phyloP scores from a whole-genome alignment of 35 echinoderm and acorn worm species.

The Lytechinus variegatus region DNA sequence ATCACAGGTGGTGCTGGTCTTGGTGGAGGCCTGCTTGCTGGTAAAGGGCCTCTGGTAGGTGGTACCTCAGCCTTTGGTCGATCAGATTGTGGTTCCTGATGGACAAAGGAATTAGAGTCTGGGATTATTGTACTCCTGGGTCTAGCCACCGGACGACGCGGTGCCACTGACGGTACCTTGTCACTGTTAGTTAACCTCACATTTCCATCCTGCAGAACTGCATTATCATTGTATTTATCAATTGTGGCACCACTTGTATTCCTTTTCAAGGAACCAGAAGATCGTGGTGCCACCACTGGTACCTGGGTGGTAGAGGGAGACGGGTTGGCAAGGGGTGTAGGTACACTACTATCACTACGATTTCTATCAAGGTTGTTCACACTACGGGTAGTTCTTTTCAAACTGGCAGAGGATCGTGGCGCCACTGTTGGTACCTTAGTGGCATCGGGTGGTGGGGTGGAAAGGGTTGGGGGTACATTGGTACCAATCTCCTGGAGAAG shows the following conservation, averaged over 20 bases:
- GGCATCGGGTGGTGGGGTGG: constrained; percentile 28
- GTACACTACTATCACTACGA: background rate
- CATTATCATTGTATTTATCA: constrained; percentile 41
- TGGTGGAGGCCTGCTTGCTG: constrained; percentile 23
- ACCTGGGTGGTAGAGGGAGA: background rate
- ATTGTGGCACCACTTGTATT: background rate
- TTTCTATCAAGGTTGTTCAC: background rate
- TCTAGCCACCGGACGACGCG: constrained; percentile 30
- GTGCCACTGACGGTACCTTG: background rate
- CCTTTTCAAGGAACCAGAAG: constrained; percentile 1
- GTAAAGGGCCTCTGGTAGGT: constrained; percentile 33
- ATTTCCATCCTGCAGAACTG: constrained; percentile 15
- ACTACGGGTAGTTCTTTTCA: constrained; percentile 21
- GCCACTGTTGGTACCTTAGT: constrained; percentile 38
- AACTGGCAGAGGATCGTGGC: constrained; percentile 11
- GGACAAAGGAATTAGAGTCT: constrained; percentile 44
- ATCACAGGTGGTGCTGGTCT: constrained; percentile 6
- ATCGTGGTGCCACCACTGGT: constrained; percentile 4
- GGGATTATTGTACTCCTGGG: constrained; percentile 1
- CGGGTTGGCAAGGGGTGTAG: background rate
- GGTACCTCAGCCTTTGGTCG: constrained; percentile 32
- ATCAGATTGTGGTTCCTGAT: constrained; percentile 7
- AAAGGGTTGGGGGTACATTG: constrained; percentile 22
- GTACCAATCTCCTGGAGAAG: constrained; percentile 31
- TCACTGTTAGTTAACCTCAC: background rate